A percentile compares a stretch with the other conserved stretches of the same genome.
These are phyloP conservation scores for Cynaeus angustus DNA, from an alignment of 2,888 invertebrate genomes.

Conservation along the genomic window DNA sequence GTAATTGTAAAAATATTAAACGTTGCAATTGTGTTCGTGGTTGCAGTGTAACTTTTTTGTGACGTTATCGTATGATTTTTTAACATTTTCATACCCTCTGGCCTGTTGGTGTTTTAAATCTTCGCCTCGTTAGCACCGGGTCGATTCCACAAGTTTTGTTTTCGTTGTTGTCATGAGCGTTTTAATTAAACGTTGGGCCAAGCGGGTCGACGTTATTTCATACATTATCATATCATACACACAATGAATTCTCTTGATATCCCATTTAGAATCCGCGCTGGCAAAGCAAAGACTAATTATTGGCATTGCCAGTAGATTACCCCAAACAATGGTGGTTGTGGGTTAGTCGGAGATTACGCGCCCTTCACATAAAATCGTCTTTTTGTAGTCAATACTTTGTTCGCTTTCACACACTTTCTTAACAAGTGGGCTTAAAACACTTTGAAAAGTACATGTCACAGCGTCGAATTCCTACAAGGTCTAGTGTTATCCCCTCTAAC, in stretches of 20 bases:
- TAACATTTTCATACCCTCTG: conserved; percentile 2
- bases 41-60: not conserved
- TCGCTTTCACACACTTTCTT: conserved; percentile 20
- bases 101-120: not conserved
- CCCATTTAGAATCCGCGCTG: conserved; percentile 31
- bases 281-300: conserved; percentile 34
- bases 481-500: conserved; percentile 36
- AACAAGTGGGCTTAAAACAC: not conserved
- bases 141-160: conserved; percentile 25
- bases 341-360: conserved; percentile 11
- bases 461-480: conserved; percentile 22
- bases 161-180: conserved; percentile 11
- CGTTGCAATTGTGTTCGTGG: too few species aligned
- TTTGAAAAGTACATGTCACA: conserved; percentile 23
- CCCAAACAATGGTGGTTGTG: conserved; percentile 17
- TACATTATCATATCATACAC: conserved; percentile 38
- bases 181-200: conserved; percentile 37
- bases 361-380: not conserved
- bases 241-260: conserved; percentile 42
- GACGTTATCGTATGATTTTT: not conserved
- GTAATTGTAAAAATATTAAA: too few species aligned
- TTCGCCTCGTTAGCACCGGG: conserved; percentile 5
- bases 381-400: conserved; percentile 8
- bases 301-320: conserved; percentile 32
- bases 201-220: conserved; percentile 33